Evolutionary conservation across 2,888 invertebrate species (phyloP).

Genomic region (Eristalis pertinax): DNA sequence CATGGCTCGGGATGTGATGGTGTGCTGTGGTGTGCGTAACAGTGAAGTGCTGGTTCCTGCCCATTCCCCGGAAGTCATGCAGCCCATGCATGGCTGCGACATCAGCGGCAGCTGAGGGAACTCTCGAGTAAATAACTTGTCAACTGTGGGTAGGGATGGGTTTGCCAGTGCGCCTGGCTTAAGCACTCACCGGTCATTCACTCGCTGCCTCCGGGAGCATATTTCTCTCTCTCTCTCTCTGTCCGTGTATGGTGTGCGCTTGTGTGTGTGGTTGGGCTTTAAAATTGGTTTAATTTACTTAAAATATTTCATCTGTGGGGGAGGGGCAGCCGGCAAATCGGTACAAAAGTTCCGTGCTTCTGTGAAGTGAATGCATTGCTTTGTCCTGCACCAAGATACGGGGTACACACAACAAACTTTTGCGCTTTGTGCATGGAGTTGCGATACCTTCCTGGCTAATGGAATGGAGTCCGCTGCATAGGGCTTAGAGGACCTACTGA

Average conservation of each 20-base stretch:
- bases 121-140: constrained; percentile 48
- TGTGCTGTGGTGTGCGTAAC: constrained; percentile 17
- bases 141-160: constrained; percentile 48
- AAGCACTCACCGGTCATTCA: constrained; percentile 51
- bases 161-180: constrained; percentile 4
- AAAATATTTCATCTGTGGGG: background rate
- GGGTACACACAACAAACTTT: background rate
- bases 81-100: constrained; percentile 1
- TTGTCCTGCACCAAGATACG: background rate
- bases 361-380: background rate
- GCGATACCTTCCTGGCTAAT: background rate
- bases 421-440: background rate
- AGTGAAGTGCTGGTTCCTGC: constrained; percentile 16
- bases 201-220: background rate
- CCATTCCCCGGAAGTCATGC: background rate
- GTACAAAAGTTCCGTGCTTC: background rate
- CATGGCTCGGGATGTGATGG: constrained; percentile 12
- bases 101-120: constrained; percentile 31
- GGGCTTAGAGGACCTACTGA: background rate
- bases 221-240: background rate
- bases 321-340: too few relatives aligned
- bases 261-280: background rate
- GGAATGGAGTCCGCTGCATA: background rate
- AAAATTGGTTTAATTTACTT: constrained; percentile 6
- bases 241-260: background rate